phyloP scores from a whole-genome alignment of 1,140 invertebrate genomes.

The Lepidurus apus region DNA sequence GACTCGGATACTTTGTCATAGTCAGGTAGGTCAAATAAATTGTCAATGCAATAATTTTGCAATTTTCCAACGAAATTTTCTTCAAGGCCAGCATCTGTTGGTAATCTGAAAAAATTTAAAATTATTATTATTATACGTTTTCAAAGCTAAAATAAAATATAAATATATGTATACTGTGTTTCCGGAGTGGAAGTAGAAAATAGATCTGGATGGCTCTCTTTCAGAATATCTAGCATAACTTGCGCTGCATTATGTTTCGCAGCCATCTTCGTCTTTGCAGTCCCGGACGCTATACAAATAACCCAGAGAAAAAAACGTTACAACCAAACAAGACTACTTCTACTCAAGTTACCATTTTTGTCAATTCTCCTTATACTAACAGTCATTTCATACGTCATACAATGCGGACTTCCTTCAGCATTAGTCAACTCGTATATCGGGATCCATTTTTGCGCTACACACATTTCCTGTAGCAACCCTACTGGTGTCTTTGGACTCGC shows the following conservation, averaged over 20 bases:
- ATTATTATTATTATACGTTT: background rate
- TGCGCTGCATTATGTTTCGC: background rate
- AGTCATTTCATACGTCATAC: background rate
- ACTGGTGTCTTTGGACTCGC: background rate
- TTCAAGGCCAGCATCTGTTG: background rate
- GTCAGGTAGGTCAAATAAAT: background rate
- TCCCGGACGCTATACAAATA: background rate
- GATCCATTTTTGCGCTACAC: background rate
- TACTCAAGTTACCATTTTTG: background rate
- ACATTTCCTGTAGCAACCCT: background rate
- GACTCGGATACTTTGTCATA: background rate
- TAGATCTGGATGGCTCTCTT: background rate
- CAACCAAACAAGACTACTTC: background rate
- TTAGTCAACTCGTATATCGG: background rate
- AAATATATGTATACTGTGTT: background rate
- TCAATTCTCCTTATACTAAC: background rate
- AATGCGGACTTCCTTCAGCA: background rate
- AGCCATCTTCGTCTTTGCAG: background rate
- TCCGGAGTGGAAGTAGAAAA: background rate
- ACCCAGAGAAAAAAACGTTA: background rate
- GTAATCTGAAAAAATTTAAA: background rate
- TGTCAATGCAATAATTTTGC: slow-evolving; percentile 6
- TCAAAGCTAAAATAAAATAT: background rate
- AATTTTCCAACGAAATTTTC: background rate
- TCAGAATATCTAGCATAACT: background rate